Base-by-base conservation (phyloP, 2,113 vertebrate genomes). In the Monopterus albus region DNA sequence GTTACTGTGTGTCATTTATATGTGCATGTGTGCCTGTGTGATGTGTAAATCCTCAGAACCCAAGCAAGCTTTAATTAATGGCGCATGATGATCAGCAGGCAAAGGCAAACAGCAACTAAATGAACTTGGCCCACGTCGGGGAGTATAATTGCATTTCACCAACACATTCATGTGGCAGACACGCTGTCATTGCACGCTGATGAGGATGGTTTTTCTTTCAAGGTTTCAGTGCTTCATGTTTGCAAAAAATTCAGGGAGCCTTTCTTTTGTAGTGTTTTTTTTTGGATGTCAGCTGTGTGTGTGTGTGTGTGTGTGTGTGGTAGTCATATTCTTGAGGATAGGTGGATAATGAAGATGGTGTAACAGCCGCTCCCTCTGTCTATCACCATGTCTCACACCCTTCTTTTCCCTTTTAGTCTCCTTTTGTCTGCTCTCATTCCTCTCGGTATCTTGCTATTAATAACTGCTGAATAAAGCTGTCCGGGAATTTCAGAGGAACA, bases 11-110 rank as follows among this genome's bases (percentile, higher is more conserved):
- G 5, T 12, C 52, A 36, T 21, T 20, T 21, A 12, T 40, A 17
- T 20, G 43, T 33, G 45, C 40, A 55, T n/a, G 42, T 9, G 43
- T 6, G n/a, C 0, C 14, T 0, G 6, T 68, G 25, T 87, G 69
- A 72, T 80, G 53, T 75, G 72, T 85, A 82, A 77, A 82, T 78
- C 67, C 66, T 81, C 72, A 72, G 52, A 75, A 74, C 66, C 66
- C 72, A 82, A 75, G 64, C 57, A 36, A 33, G 72, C 72, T 87
- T 87, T 90, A 92, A 91, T 91, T 90, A 91, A 89, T 78, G 79
- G 63, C 28, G 70, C 61, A 70, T 72, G 75, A 78, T 78, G 71
- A 91, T 88, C 75, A 86, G 79, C 77, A 29, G 78, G 83, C 78
- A 74, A 81, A 86, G 75, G 75, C 87, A 91, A 86, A 92, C 75